Conservation (phyloP, 2,113 vertebrate genomes). For the Stercorarius parasiticus region DNA sequence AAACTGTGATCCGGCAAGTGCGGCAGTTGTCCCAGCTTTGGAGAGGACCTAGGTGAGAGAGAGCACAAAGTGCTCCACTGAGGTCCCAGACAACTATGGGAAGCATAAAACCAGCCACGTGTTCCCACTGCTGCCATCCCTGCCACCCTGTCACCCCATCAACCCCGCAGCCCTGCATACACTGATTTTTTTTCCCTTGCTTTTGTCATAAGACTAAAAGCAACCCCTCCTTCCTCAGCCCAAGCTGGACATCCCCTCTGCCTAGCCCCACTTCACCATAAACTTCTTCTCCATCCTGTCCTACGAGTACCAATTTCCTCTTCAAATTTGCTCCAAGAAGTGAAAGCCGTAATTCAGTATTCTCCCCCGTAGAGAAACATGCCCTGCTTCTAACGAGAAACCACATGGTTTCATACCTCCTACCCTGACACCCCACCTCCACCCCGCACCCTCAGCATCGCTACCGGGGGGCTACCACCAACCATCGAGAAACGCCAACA, state of each 20-base stretch:
- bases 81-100: not conserved
- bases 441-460: not conserved
- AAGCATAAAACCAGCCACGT: not conserved
- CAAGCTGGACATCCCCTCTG: not conserved
- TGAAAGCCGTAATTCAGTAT: not conserved
- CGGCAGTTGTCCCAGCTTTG: not conserved
- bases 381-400: not conserved
- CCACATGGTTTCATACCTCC: accelerated
- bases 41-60: not conserved
- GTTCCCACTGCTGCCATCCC: accelerated
- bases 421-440: not conserved
- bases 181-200: not conserved
- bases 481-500: accelerated
- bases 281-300: not conserved
- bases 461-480: not conserved
- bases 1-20: not conserved
- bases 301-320: not conserved
- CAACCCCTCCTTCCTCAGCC: not conserved
- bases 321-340: not conserved
- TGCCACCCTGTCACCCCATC: not conserved
- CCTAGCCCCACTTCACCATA: not conserved
- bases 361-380: not conserved
- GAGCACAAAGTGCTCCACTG: not conserved
- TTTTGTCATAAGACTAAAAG: not conserved
- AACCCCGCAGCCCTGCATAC: not conserved